Evolutionary conservation across 2,113 vertebrate genomes (phyloP).

Genomic region (Antechinus flavipes): DNA sequence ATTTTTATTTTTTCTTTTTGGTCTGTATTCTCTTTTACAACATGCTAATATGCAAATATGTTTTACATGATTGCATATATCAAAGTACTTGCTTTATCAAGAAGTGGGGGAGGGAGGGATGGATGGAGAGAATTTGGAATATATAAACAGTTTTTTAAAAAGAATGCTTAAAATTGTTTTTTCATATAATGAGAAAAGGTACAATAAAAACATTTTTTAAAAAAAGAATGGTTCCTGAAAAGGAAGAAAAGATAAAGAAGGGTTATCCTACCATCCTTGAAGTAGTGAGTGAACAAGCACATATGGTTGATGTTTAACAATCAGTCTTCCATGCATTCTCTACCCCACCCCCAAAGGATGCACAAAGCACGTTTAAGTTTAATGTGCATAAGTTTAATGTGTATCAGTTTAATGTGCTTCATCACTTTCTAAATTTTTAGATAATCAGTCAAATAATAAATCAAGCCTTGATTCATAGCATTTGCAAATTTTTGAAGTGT

Average conservation of each 20-base stretch:
- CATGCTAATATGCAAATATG: background rate
- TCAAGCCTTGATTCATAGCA: background rate
- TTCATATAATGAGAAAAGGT: background rate
- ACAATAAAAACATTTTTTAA: no score
- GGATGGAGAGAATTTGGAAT: background rate
- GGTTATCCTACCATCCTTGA: background rate
- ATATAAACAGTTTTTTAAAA: background rate
- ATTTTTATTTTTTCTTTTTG: background rate
- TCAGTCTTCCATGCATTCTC: no score
- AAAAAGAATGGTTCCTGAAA: background rate
- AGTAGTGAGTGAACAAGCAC: background rate
- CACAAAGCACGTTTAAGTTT: background rate
- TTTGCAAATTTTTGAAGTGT: background rate
- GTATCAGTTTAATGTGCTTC: background rate
- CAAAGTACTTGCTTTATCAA: background rate
- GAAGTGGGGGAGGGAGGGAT: no score
- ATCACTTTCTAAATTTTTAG: background rate
- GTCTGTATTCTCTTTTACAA: background rate
- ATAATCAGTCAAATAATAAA: background rate
- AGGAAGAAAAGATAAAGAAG: background rate
- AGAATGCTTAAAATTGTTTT: background rate
- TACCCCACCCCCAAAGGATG: background rate
- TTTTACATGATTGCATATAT: background rate
- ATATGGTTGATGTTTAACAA: background rate
- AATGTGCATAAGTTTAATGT: background rate